Evolutionary conservation across 1,140 invertebrate genomes (phyloP), one percentile per base, ranked within the genome.

Genomic region (Macrobrachium nipponense): DNA sequence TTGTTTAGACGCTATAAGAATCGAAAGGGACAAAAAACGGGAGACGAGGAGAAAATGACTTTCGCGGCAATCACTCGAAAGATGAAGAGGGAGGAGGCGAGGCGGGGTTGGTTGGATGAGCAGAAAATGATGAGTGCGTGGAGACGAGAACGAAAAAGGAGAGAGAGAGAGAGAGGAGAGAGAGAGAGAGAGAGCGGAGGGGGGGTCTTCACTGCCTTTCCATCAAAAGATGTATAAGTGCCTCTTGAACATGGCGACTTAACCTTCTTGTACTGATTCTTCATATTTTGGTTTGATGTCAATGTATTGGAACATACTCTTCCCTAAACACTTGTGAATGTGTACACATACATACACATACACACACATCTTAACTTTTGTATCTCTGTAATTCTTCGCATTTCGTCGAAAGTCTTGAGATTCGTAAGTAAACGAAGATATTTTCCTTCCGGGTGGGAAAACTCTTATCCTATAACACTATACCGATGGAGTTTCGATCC

Each of bases 101-200:
- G 79, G 36, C 17, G n/a, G n/a, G n/a, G n/a, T n/a, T n/a, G n/a
- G 20, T 61, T 17, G 43, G 15, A 17, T 5, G 60, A 66, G 23
- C n/a, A 66, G 27, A 18, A 4, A 80, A 27, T 18, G 51, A 27
- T 12, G 64, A 7, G 18, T n/a, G n/a, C n/a, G n/a, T n/a, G 17
- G 11, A 17, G 64, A 0, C 4, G 17, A 66, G 64, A 66, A 7
- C 5, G 64, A 17, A 7, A 66, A 0, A 10, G 64, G 23, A 66
- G 8, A 23, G 15, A 17, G 15, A 23, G 64, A 23, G 23, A 11
- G 17, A 23, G 23, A n/a, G 23, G 60, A 62, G n/a, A 62, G 51
- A 43, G 76, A 27, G 59, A 36, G 76, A 60, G 76, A 27, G 76
- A 61, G 76, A n/a, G 76, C 18, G 76, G 60, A 58, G 23, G 44